Evolutionary conservation across 2,797 vertebrate species (phyloP).

Genomic region (Mus minutoides): DNA sequence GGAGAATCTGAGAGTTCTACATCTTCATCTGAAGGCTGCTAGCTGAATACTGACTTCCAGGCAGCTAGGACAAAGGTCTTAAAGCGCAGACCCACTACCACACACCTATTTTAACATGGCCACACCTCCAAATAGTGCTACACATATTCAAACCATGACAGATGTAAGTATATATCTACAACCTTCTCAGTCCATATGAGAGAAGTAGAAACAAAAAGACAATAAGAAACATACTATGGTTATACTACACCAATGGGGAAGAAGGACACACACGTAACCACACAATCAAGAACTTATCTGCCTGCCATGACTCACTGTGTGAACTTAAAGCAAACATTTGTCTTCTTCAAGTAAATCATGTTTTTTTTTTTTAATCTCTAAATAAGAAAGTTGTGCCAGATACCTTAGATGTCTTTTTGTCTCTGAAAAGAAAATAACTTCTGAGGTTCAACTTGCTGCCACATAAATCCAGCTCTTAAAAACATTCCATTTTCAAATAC

Average conservation of each 20-base stretch:
- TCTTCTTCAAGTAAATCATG: not conserved
- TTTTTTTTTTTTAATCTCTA: not conserved
- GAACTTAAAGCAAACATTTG: not conserved
- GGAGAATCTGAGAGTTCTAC: not conserved
- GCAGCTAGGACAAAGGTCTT: not conserved
- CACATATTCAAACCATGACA: not conserved
- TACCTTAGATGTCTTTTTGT: not conserved
- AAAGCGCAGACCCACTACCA: not conserved
- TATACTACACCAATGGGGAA: not conserved
- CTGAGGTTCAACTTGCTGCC: not conserved
- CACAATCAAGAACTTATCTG: not conserved
- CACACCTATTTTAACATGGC: not conserved
- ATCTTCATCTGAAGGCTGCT: not conserved
- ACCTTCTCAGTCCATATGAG: not conserved
- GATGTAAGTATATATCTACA: not conserved
- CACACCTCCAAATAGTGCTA: not conserved
- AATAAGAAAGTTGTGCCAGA: not conserved
- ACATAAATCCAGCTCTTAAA: not conserved
- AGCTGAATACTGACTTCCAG: not conserved
- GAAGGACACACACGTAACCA: not conserved
- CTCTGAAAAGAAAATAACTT: not conserved
- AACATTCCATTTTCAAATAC: conserved; percentile 14
- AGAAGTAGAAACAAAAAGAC: not conserved
- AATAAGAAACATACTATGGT: not conserved
- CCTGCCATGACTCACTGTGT: not conserved